These are phyloP conservation scores for Cryptocephalus moraei DNA, from an alignment of 2,888 invertebrate genomes.

Conservation along the genomic window DNA sequence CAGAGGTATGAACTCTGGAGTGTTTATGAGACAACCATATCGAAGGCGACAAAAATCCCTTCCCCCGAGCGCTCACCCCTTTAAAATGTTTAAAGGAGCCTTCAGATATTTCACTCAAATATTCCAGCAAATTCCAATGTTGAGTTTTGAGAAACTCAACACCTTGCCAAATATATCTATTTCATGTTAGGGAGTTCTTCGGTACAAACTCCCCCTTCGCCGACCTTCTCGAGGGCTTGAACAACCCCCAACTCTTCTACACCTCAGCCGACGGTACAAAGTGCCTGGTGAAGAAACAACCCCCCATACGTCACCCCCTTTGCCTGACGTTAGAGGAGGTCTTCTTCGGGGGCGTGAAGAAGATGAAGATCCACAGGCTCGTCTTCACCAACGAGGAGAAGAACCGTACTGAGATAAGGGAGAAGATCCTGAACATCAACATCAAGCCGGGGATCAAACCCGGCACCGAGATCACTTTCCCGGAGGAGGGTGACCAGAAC, in stretches of 20 bases:
- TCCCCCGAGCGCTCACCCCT: no score
- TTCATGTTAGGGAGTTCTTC: conserved; percentile 55
- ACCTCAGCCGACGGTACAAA: conserved; percentile 51
- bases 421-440: conserved; percentile 64
- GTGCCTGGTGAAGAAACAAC: conserved; percentile 50
- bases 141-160: no score
- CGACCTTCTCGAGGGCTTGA: conserved; percentile 57
- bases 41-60: no score
- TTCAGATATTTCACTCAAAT: no score
- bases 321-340: conserved; percentile 52
- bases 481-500: conserved; percentile 71
- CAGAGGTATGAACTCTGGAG: no score
- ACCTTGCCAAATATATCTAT: background rate
- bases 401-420: conserved; percentile 50
- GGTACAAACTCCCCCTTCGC: conserved; percentile 75
- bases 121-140: no score
- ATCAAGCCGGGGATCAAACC: conserved; percentile 65
- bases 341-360: conserved; percentile 67
- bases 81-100: no score
- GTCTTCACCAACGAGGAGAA: conserved; percentile 56
- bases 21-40: no score
- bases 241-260: conserved; percentile 52
- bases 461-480: conserved; percentile 63
- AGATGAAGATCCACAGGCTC: conserved; percentile 68
- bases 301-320: conserved; percentile 46